These are phyloP conservation scores for Hirtodrosophila cameraria DNA, from an alignment of 2,888 invertebrate species.

Conservation along the genomic window DNA sequence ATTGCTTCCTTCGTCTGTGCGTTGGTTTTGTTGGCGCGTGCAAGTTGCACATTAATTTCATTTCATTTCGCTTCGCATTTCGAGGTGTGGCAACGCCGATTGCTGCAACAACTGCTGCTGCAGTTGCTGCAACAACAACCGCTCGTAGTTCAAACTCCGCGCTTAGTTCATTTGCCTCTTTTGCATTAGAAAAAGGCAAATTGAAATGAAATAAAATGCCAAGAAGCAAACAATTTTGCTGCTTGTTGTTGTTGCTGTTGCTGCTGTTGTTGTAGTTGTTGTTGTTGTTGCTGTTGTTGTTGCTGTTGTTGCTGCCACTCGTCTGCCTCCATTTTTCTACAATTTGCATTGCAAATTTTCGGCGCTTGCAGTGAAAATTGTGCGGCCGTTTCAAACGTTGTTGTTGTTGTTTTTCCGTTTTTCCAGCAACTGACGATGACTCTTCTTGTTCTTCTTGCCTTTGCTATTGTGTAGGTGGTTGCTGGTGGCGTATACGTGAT, in stretches of 20 bases:
- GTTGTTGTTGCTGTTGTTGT: conserved; percentile 21
- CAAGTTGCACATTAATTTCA: conserved; percentile 80
- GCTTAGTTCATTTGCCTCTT: conserved; percentile 80
- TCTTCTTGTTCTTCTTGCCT: not conserved
- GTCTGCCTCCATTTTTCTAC: conserved; percentile 44
- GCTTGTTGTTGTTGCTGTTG: conserved; percentile 20
- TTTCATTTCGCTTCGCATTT: conserved; percentile 70
- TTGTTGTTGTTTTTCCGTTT: conserved; percentile 39
- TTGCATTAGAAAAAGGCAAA: conserved; percentile 78
- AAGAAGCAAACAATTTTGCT: conserved; percentile 68
- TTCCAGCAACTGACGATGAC: conserved; percentile 39
- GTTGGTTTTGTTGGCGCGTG: conserved; percentile 71
- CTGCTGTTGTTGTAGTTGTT: conserved; percentile 24
- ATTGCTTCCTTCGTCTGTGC: conserved; percentile 25
- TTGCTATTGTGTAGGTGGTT: conserved; percentile 29
- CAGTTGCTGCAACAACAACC: conserved; percentile 33
- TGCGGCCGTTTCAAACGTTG: conserved; percentile 29
- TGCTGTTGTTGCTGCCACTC: conserved; percentile 39
- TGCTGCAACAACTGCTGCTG: conserved; percentile 46
- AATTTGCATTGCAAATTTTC: conserved; percentile 79
- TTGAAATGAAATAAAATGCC: conserved; percentile 73
- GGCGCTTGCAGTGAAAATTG: conserved; percentile 70
- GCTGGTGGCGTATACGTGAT: conserved; percentile 68
- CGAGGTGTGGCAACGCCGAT: conserved; percentile 79
- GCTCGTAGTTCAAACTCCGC: conserved; percentile 74